phyloP scores from a whole-genome alignment of 2,888 invertebrate genomes.

The Scaeva pyrastri region DNA sequence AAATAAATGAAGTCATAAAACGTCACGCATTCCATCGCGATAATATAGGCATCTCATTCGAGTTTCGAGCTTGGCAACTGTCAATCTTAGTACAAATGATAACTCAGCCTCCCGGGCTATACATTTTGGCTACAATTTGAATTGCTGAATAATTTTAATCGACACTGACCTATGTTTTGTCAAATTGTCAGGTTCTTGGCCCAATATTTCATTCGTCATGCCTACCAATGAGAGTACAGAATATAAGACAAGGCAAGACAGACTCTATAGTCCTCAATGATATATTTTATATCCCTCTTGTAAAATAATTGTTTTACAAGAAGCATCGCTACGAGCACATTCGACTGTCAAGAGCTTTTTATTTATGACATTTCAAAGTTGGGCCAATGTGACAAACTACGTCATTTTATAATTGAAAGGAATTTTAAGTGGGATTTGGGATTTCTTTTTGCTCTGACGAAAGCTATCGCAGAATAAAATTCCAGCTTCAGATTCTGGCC shows the following conservation, averaged over 20 bases:
- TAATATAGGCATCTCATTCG: too few relatives aligned
- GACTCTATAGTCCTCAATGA: constrained; percentile 11
- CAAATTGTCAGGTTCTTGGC: background rate
- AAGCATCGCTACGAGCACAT: background rate
- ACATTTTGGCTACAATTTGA: background rate
- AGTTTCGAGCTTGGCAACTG: too few relatives aligned
- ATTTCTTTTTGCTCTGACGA: constrained; percentile 19
- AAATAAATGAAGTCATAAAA: too few relatives aligned
- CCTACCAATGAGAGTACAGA: background rate
- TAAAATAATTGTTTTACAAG: constrained; percentile 13
- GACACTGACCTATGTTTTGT: constrained; percentile 29
- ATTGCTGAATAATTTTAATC: constrained; percentile 1
- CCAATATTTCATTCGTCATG: background rate
- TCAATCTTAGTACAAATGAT: too few relatives aligned
- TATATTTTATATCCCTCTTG: background rate
- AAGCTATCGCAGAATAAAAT: constrained; percentile 3
- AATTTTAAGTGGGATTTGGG: constrained; percentile 50
- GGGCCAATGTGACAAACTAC: constrained; percentile 41
- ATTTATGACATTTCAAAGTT: constrained; percentile 28
- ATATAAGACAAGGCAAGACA: background rate
- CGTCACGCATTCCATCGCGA: too few relatives aligned
- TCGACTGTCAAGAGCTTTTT: constrained; percentile 18
- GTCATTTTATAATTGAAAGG: constrained; percentile 55
- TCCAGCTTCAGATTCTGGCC: background rate
- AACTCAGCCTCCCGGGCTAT: background rate